Evolutionary conservation across 2,113 vertebrate genomes (phyloP).

Genomic region (Vulpes ferrilata): DNA sequence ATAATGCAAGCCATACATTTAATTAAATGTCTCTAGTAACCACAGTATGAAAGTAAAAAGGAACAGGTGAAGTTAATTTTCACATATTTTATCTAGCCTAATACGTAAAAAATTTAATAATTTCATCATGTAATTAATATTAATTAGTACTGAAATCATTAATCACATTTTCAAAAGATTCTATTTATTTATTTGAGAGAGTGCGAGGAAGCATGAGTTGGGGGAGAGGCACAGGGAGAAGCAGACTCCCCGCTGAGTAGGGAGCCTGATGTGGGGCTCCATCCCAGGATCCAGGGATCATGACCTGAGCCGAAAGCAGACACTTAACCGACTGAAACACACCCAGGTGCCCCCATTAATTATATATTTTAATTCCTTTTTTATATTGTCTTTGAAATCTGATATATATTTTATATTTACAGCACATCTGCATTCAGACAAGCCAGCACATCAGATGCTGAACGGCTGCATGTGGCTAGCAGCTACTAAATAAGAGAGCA

Average conservation of each 20-base stretch:
- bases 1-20: rapidly evolving
- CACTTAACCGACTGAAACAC: background rate
- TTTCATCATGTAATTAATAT: background rate
- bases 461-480: background rate
- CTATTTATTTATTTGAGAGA: background rate
- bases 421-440: background rate
- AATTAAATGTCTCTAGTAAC: background rate
- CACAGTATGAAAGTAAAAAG: background rate
- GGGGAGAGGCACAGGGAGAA: background rate
- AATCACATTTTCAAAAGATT: background rate
- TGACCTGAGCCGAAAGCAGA: background rate
- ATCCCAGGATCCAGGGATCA: background rate
- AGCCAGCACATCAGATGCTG: background rate
- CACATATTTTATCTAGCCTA: background rate
- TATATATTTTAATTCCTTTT: background rate
- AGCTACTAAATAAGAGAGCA: background rate
- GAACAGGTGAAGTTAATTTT: background rate
- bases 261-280: background rate
- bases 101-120: background rate
- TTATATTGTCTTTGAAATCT: background rate
- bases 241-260: background rate
- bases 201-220: background rate
- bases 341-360: background rate
- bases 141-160: background rate
- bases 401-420: background rate